Evolutionary conservation across 2,888 invertebrate species (phyloP).

Genomic region (Tetheella fluctuosa): DNA sequence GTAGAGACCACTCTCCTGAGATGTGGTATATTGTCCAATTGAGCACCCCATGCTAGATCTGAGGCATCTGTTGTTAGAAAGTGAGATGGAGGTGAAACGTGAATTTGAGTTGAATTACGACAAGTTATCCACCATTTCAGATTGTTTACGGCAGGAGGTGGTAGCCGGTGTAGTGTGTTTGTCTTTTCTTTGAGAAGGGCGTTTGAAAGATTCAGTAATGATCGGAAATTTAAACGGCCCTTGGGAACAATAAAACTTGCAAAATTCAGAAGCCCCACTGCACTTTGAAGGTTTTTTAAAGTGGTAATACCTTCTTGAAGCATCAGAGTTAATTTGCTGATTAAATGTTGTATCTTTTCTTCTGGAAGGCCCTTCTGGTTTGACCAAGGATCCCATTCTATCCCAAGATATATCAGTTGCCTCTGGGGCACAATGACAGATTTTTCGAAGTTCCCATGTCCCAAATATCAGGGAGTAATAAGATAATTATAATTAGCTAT

Average conservation of each 20-base stretch:
- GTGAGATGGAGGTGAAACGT: slow-evolving; percentile 22
- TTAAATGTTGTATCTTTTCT: slow-evolving; percentile 19
- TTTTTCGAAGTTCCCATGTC: slow-evolving; percentile 26
- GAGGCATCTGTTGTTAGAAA: slow-evolving; percentile 34
- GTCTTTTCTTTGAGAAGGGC: too few species aligned
- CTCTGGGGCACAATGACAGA: slow-evolving; percentile 21
- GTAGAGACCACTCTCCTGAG: slow-evolving; percentile 18
- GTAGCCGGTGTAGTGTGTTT: too few species aligned
- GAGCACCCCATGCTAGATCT: slow-evolving; percentile 35
- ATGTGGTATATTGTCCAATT: slow-evolving; percentile 26
- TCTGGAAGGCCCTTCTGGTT: slow-evolving; percentile 21
- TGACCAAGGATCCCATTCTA: slow-evolving; percentile 27
- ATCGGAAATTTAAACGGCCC: slow-evolving; percentile 31
- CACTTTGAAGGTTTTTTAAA: slow-evolving; percentile 29
- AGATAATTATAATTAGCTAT: too few species aligned
- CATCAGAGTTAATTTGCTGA: slow-evolving; percentile 15
- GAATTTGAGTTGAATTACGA: slow-evolving; percentile 17
- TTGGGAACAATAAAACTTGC: slow-evolving; percentile 32
- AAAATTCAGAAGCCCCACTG: slow-evolving; percentile 33
- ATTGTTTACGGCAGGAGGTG: slow-evolving; percentile 12
- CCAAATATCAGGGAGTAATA: too few species aligned
- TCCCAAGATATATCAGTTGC: slow-evolving; percentile 23
- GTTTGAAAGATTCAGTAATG: slow-evolving; percentile 22
- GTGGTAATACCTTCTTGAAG: slow-evolving; percentile 10
- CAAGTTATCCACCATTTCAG: slow-evolving; percentile 29